Percentiles rank a stretch among this genome's conserved stretches.
Evolutionary conservation across 2,113 vertebrate genomes (phyloP).

Genomic region (Dryoscopus gambensis): DNA sequence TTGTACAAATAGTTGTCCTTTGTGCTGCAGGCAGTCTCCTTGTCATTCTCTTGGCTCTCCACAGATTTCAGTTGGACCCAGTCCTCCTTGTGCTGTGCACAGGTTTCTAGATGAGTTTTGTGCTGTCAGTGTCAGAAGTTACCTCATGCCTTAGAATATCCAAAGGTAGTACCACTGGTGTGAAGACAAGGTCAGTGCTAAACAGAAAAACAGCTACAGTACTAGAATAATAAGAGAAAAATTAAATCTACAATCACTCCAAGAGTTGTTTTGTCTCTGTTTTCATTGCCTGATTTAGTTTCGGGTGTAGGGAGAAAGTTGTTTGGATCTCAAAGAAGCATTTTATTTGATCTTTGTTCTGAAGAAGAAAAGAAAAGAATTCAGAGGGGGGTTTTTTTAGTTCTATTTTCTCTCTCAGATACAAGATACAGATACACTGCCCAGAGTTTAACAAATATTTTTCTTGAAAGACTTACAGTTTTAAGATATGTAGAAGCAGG

Average conservation of each 20-base stretch:
- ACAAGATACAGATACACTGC: not conserved
- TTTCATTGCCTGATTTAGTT: not conserved
- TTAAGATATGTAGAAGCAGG: not conserved
- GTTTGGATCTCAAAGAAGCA: not conserved
- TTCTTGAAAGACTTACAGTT: not conserved
- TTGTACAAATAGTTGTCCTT: not conserved
- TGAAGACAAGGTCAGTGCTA: not conserved
- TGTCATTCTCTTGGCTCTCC: not conserved
- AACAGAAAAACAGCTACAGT: not conserved
- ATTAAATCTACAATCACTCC: not conserved
- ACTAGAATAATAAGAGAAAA: not conserved
- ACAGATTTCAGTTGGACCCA: not conserved
- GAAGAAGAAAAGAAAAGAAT: not conserved
- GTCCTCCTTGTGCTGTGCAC: not conserved
- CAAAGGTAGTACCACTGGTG: not conserved
- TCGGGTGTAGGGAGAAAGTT: not conserved
- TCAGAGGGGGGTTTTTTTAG: not conserved
- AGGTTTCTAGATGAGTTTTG: not conserved
- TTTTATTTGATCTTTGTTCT: not conserved
- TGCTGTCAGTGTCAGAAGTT: not conserved
- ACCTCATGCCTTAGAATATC: not conserved
- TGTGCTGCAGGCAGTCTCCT: not conserved
- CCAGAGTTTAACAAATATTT: not conserved
- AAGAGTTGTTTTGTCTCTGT: not conserved
- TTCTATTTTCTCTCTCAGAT: not conserved